Evolutionary conservation across 2,113 vertebrate species (phyloP).

Genomic region (Entomyzon cyanotis): DNA sequence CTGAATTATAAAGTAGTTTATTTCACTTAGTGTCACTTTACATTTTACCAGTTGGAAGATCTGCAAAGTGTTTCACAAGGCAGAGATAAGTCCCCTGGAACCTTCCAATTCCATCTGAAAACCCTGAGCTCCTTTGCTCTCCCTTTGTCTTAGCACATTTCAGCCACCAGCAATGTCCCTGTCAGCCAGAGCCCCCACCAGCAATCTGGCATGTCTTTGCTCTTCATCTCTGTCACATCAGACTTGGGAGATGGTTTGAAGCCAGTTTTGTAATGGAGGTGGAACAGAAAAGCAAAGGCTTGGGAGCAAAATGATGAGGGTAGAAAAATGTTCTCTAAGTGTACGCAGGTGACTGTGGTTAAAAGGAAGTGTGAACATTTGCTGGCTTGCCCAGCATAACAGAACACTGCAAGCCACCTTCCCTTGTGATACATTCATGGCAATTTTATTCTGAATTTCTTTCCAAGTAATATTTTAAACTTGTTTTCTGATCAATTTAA

Average conservation of each 20-base stretch:
- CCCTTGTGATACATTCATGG: not conserved
- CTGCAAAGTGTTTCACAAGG: not conserved
- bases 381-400: conserved; percentile 52
- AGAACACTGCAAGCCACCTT: conserved; percentile 11
- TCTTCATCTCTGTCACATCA: conserved; percentile 12
- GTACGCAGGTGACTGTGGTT: conserved; percentile 53
- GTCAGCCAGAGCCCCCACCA: conserved; percentile 12
- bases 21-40: conserved; percentile 60
- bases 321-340: conserved; percentile 18
- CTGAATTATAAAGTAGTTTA: conserved; percentile 42
- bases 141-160: not conserved
- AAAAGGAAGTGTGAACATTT: conserved; percentile 48
- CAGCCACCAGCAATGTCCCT: not conserved
- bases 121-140: not conserved
- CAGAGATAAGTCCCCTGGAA: not conserved
- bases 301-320: conserved; percentile 7
- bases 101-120: not conserved
- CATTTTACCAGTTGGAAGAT: conserved; percentile 48
- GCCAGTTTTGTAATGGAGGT: conserved; percentile 11
- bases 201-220: conserved; percentile 1
- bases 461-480: conserved; percentile 39
- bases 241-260: not conserved
- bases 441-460: conserved; percentile 23
- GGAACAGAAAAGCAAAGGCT: not conserved
- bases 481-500: conserved; percentile 32